Evolutionary conservation across 2,888 invertebrate genomes (phyloP).

Genomic region (Epinotia ramella): DNA sequence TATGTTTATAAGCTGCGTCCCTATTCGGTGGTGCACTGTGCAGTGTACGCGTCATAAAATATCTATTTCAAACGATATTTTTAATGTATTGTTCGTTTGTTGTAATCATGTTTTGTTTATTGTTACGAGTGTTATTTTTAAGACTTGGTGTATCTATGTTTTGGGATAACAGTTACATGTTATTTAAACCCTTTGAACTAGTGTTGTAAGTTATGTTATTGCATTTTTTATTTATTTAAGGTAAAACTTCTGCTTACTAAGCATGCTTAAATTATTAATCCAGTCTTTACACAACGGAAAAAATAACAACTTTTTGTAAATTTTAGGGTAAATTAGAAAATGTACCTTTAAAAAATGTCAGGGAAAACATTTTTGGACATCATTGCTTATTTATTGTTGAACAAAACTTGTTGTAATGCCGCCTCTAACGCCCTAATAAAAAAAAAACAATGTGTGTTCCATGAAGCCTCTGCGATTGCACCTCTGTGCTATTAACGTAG

Average conservation of each 20-base stretch:
- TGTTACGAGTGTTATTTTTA: conserved; percentile 54
- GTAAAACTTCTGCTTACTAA: conserved; percentile 51
- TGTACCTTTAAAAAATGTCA: not conserved
- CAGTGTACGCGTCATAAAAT: not conserved
- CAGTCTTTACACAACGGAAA: conserved; percentile 22
- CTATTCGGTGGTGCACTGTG: not conserved
- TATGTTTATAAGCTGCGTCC: not conserved
- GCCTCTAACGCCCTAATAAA: not conserved
- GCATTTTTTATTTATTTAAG: conserved; percentile 34
- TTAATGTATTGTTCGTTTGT: conserved; percentile 35
- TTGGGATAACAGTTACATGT: conserved; percentile 38
- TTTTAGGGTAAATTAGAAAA: conserved; percentile 9
- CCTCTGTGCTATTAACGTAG: not conserved
- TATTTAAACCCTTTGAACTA: conserved; percentile 28
- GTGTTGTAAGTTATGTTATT: conserved; percentile 38
- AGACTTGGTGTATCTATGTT: conserved; percentile 48
- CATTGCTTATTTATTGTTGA: conserved; percentile 5
- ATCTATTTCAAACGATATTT: conserved; percentile 46
- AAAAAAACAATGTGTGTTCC: conserved; percentile 1
- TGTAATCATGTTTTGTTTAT: conserved; percentile 52
- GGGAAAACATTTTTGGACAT: not conserved
- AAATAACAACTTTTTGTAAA: not conserved
- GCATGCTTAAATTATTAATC: conserved; percentile 50
- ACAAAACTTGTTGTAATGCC: conserved; percentile 15
- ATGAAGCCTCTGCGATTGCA: not conserved